Conservation (phyloP, 2,113 vertebrate species). For the Dasyornis broadbenti region DNA sequence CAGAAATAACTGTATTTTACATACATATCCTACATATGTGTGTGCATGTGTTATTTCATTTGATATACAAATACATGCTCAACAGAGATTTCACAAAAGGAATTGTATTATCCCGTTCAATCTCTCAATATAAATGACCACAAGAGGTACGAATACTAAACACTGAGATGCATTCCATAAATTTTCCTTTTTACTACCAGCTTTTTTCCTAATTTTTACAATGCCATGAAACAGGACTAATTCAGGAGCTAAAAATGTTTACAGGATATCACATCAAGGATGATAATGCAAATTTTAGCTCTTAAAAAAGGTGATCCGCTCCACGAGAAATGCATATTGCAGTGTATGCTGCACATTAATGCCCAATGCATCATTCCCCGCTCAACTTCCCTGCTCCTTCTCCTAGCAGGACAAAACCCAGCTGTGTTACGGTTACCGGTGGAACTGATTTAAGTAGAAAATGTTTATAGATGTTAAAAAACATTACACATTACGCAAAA, state of each 20-base stretch:
- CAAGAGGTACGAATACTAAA: background rate
- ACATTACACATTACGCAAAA: conserved; percentile 55
- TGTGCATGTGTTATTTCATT: background rate
- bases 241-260: background rate
- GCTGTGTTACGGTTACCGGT: conserved; percentile 18
- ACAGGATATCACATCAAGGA: background rate
- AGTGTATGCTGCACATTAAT: background rate
- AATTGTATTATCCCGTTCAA: background rate
- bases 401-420: background rate
- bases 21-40: conserved; percentile 10
- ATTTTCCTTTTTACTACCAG: background rate
- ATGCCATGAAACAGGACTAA: background rate
- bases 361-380: background rate
- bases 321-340: background rate
- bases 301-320: conserved; percentile 15
- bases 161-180: background rate
- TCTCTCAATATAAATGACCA: conserved; percentile 1
- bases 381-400: conserved; percentile 28
- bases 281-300: conserved; percentile 22
- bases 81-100: conserved; percentile 2
- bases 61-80: background rate
- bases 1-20: conserved; percentile 29
- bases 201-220: conserved; percentile 24
- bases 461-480: conserved; percentile 65
- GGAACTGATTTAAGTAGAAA: conserved; percentile 61